Evolutionary conservation across 1,140 invertebrate genomes (phyloP), one percentile per base, ranked within the genome.

Genomic region (Sarcophaga bullata): DNA sequence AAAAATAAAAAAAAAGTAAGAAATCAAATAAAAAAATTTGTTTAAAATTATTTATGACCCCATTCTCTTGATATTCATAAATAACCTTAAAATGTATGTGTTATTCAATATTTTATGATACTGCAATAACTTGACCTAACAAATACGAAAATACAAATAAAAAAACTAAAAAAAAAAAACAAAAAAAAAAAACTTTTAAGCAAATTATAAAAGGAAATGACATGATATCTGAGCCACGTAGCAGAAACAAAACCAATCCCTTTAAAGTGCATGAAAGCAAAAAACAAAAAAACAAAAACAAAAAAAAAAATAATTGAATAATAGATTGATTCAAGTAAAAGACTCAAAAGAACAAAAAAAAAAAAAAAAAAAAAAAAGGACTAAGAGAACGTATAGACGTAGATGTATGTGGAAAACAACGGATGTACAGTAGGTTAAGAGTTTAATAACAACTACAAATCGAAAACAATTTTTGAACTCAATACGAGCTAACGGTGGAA

Each of bases 391-490:
- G 25, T 37, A 37, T 37, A 37, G 25, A 37, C 25, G 25, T 37
- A 37, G 1, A 58, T 58, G 54, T n/a, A 58, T 58, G 54, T 15
- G n/a, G 54, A 58, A 58, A 58, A 58, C 54, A 58, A 78, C 75
- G 75, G 75, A 78, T 78, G 19, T 78, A 78, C 75, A 78, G 75
- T 78, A 78, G 75, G 75, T 78, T 78, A 78, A 78, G 75, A 78
- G 75, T 78, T 78, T 78, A 78, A 78, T 78, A 78, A 52, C 75
- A 50, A 78, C 75, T 46, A 78, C 75, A 78, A 50, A 50, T 13
- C 50, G 8, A 78, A 49, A 78, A n/a, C 50, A n/a, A 78, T 52
- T 78, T 6, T 50, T 78, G 48, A 78, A 78, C 17, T 78, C 75
- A 78, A 78, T 78, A 78, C 48, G 19, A 78, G 50, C 47, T 76